Base-by-base conservation (phyloP, 2,888 invertebrate species). In the Drosophila cyrtoloma region DNA sequence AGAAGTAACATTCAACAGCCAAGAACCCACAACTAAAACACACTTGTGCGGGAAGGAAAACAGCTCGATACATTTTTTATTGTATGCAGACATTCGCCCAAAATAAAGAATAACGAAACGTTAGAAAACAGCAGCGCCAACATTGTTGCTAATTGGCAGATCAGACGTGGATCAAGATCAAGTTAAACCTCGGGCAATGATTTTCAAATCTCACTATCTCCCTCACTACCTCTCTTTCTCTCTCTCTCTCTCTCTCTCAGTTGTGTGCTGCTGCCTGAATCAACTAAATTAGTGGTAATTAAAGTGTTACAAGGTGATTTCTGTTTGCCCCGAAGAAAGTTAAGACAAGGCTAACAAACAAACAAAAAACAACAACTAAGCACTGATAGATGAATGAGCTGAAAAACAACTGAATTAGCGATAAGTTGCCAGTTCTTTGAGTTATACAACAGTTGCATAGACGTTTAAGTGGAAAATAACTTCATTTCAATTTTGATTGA, bases 291-390 rank as follows among this genome's bases (percentile, higher is more conserved):
- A 88, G 79, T 72, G 71, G 77, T 71, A 90, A 90, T 86, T 90
- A 90, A 86, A 86, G 79, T 88, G 90, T 88, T 89, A 88, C 85
- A 87, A 87, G 85, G 84, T 84, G 71, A 78, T 70, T 53, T 42
- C 67, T 47, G 69, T 55, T 74, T 78, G 71, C 71, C 84, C 73
- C 62, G 50, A 89, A 79, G 89, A 89, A 85, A 86, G 87, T 67
- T 64, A 47, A 52, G 56, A 72, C 71, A 59, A 42, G 67, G 58
- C 67, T 50, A 67, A 61, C 26, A 58, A 39, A 58, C 28, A 73
- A 16, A 42, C 33, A 56, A 32, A 50, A 58, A 28, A 50, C 26
- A 26, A 58, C 32, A 39, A 39, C 32, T 5, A 35, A 66, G n/a
- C 28, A 26, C 60, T 52, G 61, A 53, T 30, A 35, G 44, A 79